Conservation (phyloP, 2,797 vertebrate genomes). For the Danio jaintianensis region DNA sequence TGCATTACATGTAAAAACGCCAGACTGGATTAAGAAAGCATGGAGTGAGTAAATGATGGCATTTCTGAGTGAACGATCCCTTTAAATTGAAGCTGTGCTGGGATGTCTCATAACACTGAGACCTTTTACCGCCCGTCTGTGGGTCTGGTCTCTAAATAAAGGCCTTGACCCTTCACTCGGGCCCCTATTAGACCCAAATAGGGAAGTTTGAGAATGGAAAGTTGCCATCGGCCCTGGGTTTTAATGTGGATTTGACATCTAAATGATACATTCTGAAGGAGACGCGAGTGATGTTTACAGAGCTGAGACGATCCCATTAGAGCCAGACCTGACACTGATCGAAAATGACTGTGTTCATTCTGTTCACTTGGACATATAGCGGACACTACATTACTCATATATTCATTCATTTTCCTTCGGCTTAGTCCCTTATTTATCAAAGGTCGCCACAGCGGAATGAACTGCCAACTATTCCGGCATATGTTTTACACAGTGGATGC, state of each 20-base stretch:
- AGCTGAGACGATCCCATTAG: neutral
- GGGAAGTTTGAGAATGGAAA: slow-evolving; percentile 26
- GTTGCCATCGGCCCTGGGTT: slow-evolving; percentile 8
- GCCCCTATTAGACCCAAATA: slow-evolving; percentile 34
- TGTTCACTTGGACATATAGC: neutral
- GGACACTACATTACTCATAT: neutral
- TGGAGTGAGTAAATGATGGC: neutral
- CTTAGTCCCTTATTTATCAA: no score
- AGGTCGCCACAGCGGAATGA: no score
- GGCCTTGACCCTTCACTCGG: slow-evolving; percentile 28
- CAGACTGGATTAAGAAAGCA: neutral
- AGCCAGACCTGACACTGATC: slow-evolving; percentile 13
- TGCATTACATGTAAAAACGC: neutral
- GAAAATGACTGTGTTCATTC: slow-evolving; percentile 14
- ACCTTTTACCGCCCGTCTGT: slow-evolving; percentile 5
- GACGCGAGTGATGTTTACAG: slow-evolving; percentile 32
- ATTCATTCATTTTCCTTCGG: no score
- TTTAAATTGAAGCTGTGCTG: neutral
- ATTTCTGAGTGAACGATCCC: neutral
- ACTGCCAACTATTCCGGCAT: no score
- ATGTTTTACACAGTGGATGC: no score
- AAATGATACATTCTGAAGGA: slow-evolving; percentile 41
- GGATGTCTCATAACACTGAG: neutral
- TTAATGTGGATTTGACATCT: slow-evolving; percentile 37
- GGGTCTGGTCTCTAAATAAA: slow-evolving; percentile 24